phyloP scores from a whole-genome alignment of 2,113 vertebrate species.

The Halcyon senegalensis region DNA sequence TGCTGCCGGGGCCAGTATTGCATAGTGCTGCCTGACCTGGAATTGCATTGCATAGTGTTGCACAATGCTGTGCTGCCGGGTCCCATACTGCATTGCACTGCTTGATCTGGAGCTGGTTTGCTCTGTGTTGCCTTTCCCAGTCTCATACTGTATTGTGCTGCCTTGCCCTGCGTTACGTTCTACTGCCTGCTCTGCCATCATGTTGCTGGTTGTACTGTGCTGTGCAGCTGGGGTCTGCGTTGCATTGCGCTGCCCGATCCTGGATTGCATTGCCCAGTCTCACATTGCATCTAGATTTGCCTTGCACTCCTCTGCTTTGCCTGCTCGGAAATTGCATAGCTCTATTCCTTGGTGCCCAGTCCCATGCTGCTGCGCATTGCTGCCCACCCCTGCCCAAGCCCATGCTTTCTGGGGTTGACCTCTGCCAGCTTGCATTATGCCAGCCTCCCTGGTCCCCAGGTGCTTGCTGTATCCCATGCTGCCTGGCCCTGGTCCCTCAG shows the following conservation, averaged over 20 bases:
- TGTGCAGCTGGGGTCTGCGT: not conserved
- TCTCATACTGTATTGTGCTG: not conserved
- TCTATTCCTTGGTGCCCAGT: not conserved
- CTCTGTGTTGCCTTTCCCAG: not conserved
- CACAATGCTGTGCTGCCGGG: not conserved
- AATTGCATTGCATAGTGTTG: not conserved
- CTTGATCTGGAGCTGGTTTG: not conserved
- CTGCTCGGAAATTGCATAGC: not conserved
- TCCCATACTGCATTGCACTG: not conserved
- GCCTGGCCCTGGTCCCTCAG: accelerated
- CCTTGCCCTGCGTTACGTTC: not conserved
- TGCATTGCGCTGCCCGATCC: not conserved
- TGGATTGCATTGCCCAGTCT: not conserved
- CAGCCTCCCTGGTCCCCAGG: not conserved
- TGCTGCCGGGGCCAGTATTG: not conserved
- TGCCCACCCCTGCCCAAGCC: not conserved
- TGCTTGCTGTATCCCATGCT: not conserved
- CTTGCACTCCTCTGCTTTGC: not conserved
- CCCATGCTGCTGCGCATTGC: not conserved
- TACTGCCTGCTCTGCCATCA: accelerated
- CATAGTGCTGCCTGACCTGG: not conserved
- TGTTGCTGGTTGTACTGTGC: not conserved
- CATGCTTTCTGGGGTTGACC: accelerated
- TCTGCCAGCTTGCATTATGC: not conserved
- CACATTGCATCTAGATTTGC: not conserved